Conservation (phyloP, 2,797 vertebrate species). For the Ctenosaura bakeri region DNA sequence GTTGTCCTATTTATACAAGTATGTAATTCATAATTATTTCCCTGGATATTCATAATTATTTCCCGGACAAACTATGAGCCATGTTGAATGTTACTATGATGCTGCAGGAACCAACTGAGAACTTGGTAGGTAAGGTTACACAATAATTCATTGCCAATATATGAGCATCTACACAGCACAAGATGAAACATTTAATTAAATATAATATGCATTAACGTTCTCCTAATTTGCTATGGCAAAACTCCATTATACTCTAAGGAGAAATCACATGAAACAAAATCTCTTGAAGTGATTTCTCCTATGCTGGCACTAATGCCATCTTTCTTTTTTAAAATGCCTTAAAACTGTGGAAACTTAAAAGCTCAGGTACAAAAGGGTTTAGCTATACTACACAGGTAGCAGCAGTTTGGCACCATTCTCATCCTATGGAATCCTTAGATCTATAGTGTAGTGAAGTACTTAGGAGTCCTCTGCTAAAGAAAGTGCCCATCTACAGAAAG, state of each 20-base stretch:
- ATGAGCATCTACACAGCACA: background rate
- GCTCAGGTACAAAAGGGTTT: background rate
- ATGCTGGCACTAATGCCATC: background rate
- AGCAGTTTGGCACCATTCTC: background rate
- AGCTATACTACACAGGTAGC: background rate
- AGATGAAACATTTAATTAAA: background rate
- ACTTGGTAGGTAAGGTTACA: constrained; percentile 1
- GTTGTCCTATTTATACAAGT: background rate
- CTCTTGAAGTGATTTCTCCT: background rate
- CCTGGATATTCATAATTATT: background rate
- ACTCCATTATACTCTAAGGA: background rate
- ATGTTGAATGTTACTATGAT: background rate
- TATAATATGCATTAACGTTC: background rate
- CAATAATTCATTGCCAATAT: background rate
- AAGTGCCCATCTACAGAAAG: too few species aligned
- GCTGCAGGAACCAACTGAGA: background rate
- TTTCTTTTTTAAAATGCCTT: background rate
- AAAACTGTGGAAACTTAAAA: background rate
- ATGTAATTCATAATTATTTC: background rate
- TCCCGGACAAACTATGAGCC: background rate
- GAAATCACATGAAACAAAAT: background rate
- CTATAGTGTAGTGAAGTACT: too few species aligned
- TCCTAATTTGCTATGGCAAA: background rate
- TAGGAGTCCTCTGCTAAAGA: too few species aligned
- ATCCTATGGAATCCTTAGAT: too few species aligned